Evolutionary conservation across 2,113 vertebrate species (phyloP).

Genomic region (Rhinolophus sinicus): DNA sequence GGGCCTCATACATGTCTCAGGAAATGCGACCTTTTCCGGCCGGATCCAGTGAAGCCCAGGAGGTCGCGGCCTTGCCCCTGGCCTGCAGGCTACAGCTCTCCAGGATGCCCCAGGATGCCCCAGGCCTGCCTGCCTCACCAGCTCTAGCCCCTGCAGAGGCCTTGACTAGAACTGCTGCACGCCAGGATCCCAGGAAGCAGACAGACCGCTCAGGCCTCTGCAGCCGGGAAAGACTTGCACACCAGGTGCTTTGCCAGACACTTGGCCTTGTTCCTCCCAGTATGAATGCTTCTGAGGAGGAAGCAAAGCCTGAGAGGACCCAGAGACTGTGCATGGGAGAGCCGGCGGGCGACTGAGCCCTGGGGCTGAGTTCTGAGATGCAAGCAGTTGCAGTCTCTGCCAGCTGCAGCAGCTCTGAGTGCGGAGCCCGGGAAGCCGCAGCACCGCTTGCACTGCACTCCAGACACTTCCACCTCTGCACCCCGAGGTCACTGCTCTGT

Average conservation of each 20-base stretch:
- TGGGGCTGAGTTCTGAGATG: not conserved
- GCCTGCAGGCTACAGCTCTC: not conserved
- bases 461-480: not conserved
- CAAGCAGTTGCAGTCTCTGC: not conserved
- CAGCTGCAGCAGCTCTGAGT: not conserved
- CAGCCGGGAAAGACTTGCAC: not conserved
- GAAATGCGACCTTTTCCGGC: conserved; percentile 61
- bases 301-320: not conserved
- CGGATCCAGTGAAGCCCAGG: conserved; percentile 32
- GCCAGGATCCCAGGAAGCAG: not conserved
- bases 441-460: not conserved
- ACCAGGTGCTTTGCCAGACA: not conserved
- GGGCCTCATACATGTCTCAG: conserved; percentile 58
- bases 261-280: not conserved
- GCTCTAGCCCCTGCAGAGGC: not conserved
- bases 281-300: not conserved
- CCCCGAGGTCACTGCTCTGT: not conserved
- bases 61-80: conserved; percentile 26
- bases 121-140: not conserved
- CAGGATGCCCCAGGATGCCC: not conserved
- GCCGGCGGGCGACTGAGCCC: not conserved
- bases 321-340: not conserved
- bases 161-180: not conserved
- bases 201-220: not conserved
- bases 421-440: not conserved